phyloP scores from a whole-genome alignment of 2,888 invertebrate genomes.

The Phengaris alcon region DNA sequence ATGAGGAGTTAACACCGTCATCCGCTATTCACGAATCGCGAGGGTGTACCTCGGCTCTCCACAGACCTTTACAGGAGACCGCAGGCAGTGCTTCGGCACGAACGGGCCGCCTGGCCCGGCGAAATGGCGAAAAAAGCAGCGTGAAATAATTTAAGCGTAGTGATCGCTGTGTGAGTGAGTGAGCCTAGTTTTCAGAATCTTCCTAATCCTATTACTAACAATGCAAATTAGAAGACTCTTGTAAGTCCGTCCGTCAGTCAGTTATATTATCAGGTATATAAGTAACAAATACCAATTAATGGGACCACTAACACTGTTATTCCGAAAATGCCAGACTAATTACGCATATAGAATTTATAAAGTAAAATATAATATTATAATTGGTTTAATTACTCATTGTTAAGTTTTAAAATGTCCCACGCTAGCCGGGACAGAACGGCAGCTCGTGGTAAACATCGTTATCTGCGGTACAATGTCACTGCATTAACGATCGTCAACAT shows the following conservation, averaged over 20 bases:
- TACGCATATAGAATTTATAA: neutral
- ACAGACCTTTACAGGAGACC: neutral
- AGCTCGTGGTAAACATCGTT: slow-evolving; percentile 10
- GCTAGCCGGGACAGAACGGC: neutral
- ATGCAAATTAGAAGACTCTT: too few species aligned
- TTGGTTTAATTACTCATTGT: neutral
- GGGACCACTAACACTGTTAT: neutral
- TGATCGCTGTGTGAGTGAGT: neutral
- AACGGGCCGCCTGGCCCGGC: neutral
- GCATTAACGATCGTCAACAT: neutral
- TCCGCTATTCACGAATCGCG: neutral
- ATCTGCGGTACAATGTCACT: slow-evolving; percentile 7
- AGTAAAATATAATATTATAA: neutral
- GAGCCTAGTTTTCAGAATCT: neutral
- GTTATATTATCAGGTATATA: too few species aligned
- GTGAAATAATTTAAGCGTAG: neutral
- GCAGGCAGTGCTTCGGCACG: neutral
- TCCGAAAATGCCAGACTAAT: neutral
- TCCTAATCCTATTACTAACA: too few species aligned
- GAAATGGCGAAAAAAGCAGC: neutral
- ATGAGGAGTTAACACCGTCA: neutral
- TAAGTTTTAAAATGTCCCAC: neutral
- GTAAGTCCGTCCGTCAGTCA: too few species aligned
- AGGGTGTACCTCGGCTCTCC: neutral
- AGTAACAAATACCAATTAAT: too few species aligned